A percentile compares a stretch with the other conserved stretches of the same genome.
phyloP scores from a whole-genome alignment of 1,140 invertebrate genomes.

The Eumeta japonica region DNA sequence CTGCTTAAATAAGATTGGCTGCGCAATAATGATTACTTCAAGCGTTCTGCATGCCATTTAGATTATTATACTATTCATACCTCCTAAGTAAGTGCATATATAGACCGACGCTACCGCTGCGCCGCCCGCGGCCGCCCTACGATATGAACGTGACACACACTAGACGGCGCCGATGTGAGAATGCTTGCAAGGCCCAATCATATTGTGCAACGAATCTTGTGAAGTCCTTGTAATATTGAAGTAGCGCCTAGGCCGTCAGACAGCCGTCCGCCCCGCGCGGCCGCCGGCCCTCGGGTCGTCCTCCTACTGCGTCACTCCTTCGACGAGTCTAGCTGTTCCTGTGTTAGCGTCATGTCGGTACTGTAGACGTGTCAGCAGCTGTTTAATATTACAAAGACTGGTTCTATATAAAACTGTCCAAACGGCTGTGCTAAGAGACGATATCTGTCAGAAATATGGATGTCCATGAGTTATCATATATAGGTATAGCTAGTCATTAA shows the following conservation, averaged over 20 bases:
- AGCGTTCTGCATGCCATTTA: slow-evolving; percentile 64
- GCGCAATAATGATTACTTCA: slow-evolving; percentile 61
- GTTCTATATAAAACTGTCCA: slow-evolving; percentile 46
- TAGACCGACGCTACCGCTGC: too few species aligned
- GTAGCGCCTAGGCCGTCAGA: slow-evolving; percentile 51
- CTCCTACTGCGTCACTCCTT: too few species aligned
- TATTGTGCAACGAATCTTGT: slow-evolving; percentile 59
- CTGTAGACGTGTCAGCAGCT: too few species aligned
- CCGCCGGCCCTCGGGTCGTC: too few species aligned
- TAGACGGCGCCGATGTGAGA: slow-evolving; percentile 44
- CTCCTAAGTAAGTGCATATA: slow-evolving; percentile 51
- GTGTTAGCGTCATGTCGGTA: too few species aligned
- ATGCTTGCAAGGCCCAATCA: slow-evolving; percentile 56
- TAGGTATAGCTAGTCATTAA: too few species aligned
- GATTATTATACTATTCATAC: slow-evolving; percentile 56
- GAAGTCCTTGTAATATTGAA: slow-evolving; percentile 58
- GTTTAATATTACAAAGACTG: slow-evolving; percentile 57
- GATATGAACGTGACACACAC: slow-evolving; percentile 56
- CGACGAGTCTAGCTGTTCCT: too few species aligned
- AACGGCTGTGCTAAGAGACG: slow-evolving; percentile 54
- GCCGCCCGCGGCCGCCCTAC: slow-evolving; percentile 25
- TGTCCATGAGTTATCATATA: too few species aligned
- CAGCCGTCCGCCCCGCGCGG: background rate
- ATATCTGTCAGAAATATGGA: slow-evolving; percentile 54
- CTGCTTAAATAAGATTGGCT: slow-evolving; percentile 57